phyloP scores from a whole-genome alignment of 2,888 invertebrate genomes.

The Eupithecia abbreviata region DNA sequence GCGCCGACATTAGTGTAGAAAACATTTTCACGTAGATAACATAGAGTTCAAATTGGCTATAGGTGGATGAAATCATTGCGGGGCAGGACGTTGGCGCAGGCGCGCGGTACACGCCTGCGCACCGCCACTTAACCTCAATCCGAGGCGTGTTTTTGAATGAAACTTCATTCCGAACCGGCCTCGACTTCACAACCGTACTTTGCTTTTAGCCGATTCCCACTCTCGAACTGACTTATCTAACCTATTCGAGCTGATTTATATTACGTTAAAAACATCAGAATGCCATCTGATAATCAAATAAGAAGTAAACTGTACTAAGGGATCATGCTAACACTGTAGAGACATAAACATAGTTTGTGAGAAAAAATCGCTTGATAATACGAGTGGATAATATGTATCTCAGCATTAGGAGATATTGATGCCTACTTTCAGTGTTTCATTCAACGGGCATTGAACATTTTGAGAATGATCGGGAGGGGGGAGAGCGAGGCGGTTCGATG shows the following conservation, averaged over 20 bases:
- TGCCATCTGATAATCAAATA: conserved; percentile 25
- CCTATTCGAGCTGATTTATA: conserved; percentile 44
- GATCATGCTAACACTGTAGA: conserved; percentile 5
- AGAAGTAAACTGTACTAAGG: conserved; percentile 9
- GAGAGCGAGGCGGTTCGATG: not conserved
- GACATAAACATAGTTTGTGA: conserved; percentile 12
- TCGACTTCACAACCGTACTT: conserved; percentile 62
- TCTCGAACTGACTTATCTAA: conserved; percentile 57
- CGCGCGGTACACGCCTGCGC: conserved; percentile 74
- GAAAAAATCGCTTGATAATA: conserved; percentile 2
- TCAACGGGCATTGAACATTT: conserved; percentile 12
- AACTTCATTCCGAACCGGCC: conserved; percentile 71
- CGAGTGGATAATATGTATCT: not conserved
- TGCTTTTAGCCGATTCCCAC: conserved; percentile 66
- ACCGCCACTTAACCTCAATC: conserved; percentile 78
- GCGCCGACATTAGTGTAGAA: conserved; percentile 18
- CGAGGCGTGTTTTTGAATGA: conserved; percentile 82
- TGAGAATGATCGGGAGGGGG: conserved; percentile 9
- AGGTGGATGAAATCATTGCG: conserved; percentile 80
- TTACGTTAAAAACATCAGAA: conserved; percentile 31
- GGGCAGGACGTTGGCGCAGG: conserved; percentile 61
- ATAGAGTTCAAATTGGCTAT: conserved; percentile 68
- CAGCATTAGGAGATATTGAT: conserved; percentile 3
- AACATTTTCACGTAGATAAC: conserved; percentile 40
- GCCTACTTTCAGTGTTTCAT: conserved; percentile 4